Conservation (phyloP, 2,797 vertebrate genomes). For the Hafferia zeledoni region DNA sequence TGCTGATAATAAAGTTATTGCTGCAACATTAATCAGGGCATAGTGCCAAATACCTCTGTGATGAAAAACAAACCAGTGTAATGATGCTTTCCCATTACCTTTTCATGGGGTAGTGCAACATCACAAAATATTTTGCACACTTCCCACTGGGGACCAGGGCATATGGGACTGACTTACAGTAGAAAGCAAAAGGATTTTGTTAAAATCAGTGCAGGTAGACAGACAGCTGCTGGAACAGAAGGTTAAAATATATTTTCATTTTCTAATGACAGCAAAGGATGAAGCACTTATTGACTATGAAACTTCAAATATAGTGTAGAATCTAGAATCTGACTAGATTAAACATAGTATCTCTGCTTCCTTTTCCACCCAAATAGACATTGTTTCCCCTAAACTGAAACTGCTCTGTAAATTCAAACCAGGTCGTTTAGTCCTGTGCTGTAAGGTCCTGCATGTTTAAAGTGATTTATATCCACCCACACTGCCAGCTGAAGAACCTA, state of each 20-base stretch:
- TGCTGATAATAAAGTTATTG: neutral
- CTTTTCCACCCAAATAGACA: neutral
- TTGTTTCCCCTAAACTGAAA: neutral
- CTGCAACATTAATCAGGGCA: constrained; percentile 8
- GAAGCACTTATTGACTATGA: neutral
- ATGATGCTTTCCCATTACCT: neutral
- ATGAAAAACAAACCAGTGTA: constrained; percentile 20
- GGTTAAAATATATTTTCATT: neutral
- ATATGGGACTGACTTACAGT: neutral
- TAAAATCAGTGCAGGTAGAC: neutral
- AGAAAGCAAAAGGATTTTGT: neutral
- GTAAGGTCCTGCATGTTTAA: neutral
- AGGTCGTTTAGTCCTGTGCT: neutral
- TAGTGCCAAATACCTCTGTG: constrained; percentile 11
- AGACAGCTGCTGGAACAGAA: neutral
- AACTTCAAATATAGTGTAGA: neutral
- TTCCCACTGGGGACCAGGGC: neutral
- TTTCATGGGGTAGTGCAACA: neutral
- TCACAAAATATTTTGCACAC: neutral
- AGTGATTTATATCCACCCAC: neutral
- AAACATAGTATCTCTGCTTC: neutral
- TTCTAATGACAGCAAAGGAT: neutral
- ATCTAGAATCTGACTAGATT: neutral
- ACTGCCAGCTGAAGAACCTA: neutral
- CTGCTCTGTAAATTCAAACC: neutral